Base-by-base conservation (phyloP, 2,797 vertebrate genomes). In the Tragopan temminckii region DNA sequence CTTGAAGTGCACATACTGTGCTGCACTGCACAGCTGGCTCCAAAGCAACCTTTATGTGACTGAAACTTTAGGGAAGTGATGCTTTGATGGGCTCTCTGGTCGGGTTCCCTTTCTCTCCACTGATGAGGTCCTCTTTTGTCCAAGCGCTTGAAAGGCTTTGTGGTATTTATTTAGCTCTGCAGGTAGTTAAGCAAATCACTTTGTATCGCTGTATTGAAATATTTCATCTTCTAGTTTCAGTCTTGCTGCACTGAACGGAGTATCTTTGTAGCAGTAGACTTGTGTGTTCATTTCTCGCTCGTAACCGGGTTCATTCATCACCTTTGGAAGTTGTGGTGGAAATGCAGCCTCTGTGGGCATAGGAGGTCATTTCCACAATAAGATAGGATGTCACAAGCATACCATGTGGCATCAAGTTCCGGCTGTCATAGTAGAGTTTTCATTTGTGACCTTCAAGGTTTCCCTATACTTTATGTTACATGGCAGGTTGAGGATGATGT, bases 381-480 rank as follows among this genome's bases (percentile, higher is more conserved):
- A 33, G 48, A 16, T 58, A 12, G 48, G 29, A 15, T 91, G 46
- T 48, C n/a, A 69, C 66, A 52, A 59, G 45, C 11, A 1, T 55
- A 0, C 29, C 50, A 13, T 20, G 24, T 75, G 35, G n/a, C 7
- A 3, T 68, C 42, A 59, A 36, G 50, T 23, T 83, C 21, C 1
- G 4, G 5, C 38, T 55, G 4, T 4, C 4, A 0, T 33, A 45
- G 38, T 38, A 52, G 15, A 27, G 36, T 25, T 36, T 88, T 84
- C 9, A 11, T 67, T 50, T 88, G 33, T 55, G 58, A 18, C 29
- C 21, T 46, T 69, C 45, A 13, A 59, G 15, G 25, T 58, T 67
- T 5, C 36, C 63, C 6, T 61, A 4, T 42, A 1, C 19, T 36
- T 5, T 24, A 5, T 6, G 3, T 70, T 13, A 3, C 7, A 1